phyloP scores from a whole-genome alignment of 2,797 vertebrate genomes.

The Sebastes taczanowskii region DNA sequence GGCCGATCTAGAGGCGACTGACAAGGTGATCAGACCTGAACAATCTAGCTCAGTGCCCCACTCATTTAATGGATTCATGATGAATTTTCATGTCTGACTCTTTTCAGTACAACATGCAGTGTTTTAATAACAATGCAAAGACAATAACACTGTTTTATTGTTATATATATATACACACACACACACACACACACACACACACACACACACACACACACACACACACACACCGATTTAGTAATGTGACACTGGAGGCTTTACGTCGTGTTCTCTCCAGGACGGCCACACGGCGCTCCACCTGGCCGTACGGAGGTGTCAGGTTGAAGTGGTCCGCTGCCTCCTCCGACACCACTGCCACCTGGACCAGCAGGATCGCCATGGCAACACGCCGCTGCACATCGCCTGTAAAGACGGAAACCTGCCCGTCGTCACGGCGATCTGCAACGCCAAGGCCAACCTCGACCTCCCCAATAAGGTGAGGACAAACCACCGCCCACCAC shows the following conservation, averaged over 20 bases:
- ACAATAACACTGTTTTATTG: neutral
- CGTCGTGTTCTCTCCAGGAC: slow-evolving; percentile 79
- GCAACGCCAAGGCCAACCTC: slow-evolving; percentile 86
- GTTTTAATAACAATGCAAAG: neutral
- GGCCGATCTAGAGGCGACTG: slow-evolving; percentile 88
- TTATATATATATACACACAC: neutral
- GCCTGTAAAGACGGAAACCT: slow-evolving; percentile 95
- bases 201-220: too few species aligned
- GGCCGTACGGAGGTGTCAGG: slow-evolving; percentile 93
- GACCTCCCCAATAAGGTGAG: slow-evolving; percentile 94
- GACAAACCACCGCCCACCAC: too few species aligned
- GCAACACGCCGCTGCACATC: slow-evolving; percentile 93
- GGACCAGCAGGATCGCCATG: slow-evolving; percentile 95
- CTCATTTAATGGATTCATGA: accelerated
- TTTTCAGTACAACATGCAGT: too few species aligned
- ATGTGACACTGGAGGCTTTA: too few species aligned
- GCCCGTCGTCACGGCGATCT: slow-evolving; percentile 88
- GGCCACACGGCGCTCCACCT: slow-evolving; percentile 94
- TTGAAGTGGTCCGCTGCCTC: slow-evolving; percentile 93
- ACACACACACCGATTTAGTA: neutral
- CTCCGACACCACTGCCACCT: slow-evolving; percentile 85
- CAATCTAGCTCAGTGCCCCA: neutral
- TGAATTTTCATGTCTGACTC: neutral
- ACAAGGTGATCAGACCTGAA: slow-evolving; percentile 85
- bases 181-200: too few species aligned